Evolutionary conservation across 2,888 invertebrate species (phyloP), one percentile per base, ranked within the genome.

Genomic region (Rhodophaea formosa): DNA sequence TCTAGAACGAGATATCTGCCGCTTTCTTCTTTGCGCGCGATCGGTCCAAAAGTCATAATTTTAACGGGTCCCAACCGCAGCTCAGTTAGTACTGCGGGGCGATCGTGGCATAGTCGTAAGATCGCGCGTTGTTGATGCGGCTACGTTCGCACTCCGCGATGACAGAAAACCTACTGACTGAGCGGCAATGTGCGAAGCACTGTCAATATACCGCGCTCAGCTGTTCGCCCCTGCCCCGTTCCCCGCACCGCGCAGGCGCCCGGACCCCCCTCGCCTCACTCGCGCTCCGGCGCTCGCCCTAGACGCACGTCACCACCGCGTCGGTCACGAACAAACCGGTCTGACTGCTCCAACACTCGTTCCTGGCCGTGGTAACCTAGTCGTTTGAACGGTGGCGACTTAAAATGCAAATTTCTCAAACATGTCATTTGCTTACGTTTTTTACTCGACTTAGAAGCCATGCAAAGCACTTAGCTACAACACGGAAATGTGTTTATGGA

Each of bases 201-300:
- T 91, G 91, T 90, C 92, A 93, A 93, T 93, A 93, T 92, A 90
- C 87, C 72, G 72, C 87, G 88, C 91, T 92, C 93, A 93, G 93
- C 93, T 93, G 93, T 92, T 92, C 84, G 76, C 79, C 79, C 77
- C 83, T 72, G 75, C 80, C 74, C 80, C 80, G 80, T 74, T 75
- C 80, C 74, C 80, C 80, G 80, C 75, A 74, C 75, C 82, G 79
- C 85, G 80, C 77, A 69, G 69, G 75, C 80, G 72, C 74, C 73
- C 79, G 80, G 71, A 77, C 62, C 75, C 74, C 81, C 70, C 77
- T 64, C 75, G 66, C 70, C 67, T 64, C 82, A 82, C 69, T 78
- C 82, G 77, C 77, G 62, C 60, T 58, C 60, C 51, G 54, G 54
- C 68, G 59, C 55, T 60, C 59, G 64, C 52, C 61, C 64, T 58